Percentiles rank a stretch among this genome's conserved stretches.
Evolutionary conservation across 2,797 vertebrate species (phyloP).

Genomic region (Staurois parvus): DNA sequence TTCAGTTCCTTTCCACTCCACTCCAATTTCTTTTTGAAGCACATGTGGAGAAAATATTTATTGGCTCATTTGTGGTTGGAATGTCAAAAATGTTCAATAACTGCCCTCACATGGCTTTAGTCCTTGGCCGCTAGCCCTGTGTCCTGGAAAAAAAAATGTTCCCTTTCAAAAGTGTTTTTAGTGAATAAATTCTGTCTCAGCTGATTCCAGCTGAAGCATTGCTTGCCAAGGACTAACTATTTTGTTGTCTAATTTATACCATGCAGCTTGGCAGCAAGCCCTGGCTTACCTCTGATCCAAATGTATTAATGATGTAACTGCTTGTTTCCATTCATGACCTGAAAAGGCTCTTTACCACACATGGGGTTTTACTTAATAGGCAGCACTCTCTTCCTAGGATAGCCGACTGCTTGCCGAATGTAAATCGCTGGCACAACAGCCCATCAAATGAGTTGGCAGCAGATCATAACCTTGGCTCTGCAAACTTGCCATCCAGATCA

Average conservation of each 20-base stretch:
- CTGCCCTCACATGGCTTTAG: slow-evolving; percentile 79
- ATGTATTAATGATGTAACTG: slow-evolving; percentile 79
- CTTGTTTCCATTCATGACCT: slow-evolving; percentile 77
- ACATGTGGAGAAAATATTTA: slow-evolving; percentile 91
- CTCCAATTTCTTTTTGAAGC: slow-evolving; percentile 84
- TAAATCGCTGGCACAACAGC: slow-evolving; percentile 47
- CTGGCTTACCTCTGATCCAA: slow-evolving; percentile 74
- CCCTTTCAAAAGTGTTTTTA: slow-evolving; percentile 76
- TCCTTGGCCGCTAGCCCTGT: slow-evolving; percentile 76
- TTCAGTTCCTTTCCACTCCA: slow-evolving; percentile 79
- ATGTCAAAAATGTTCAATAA: slow-evolving; percentile 92
- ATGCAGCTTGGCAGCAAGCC: slow-evolving; percentile 70
- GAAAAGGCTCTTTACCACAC: slow-evolving; percentile 71
- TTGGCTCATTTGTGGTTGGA: slow-evolving; percentile 91
- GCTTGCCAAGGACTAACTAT: slow-evolving; percentile 74
- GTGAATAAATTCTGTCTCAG: slow-evolving; percentile 81
- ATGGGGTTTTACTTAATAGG: slow-evolving; percentile 69
- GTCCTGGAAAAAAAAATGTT: slow-evolving; percentile 71
- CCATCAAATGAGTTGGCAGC: slow-evolving; percentile 50
- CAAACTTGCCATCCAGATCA: slow-evolving; percentile 55
- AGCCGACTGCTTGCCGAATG: slow-evolving; percentile 55
- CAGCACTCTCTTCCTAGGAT: slow-evolving; percentile 66
- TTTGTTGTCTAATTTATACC: slow-evolving; percentile 81
- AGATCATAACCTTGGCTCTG: slow-evolving; percentile 51
- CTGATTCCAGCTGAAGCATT: slow-evolving; percentile 78